phyloP scores from a whole-genome alignment of 2,797 vertebrate species.

The Remorina albescens region DNA sequence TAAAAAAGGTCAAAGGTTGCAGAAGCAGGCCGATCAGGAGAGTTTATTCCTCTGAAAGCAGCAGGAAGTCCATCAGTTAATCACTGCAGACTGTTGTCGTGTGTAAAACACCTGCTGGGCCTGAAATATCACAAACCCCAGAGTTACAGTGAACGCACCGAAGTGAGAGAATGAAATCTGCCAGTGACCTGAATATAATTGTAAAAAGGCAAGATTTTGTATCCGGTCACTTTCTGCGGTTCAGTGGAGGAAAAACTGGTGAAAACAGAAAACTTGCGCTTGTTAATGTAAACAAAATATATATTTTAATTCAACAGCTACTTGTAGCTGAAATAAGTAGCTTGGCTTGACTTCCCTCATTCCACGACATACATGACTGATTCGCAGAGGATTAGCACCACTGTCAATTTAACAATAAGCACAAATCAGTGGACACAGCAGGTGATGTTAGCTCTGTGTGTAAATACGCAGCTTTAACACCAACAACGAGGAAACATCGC shows the following conservation, averaged over 20 bases:
- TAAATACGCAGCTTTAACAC: not conserved
- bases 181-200: not conserved
- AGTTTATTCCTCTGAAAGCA: not conserved
- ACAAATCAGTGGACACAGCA: not conserved
- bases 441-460: not conserved
- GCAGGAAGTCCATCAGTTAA: slow-evolving; percentile 17
- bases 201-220: slow-evolving; percentile 1
- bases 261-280: not conserved
- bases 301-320: not conserved
- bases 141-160: not conserved
- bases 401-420: not conserved
- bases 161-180: slow-evolving; percentile 29
- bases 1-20: slow-evolving; percentile 1
- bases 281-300: not conserved
- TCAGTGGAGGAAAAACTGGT: not conserved
- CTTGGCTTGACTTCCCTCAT: not conserved
- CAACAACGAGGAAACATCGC: not conserved
- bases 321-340: not conserved
- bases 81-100: not conserved
- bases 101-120: slow-evolving; percentile 28
- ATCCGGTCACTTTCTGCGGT: not conserved
- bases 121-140: slow-evolving; percentile 13
- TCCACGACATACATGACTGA: not conserved
- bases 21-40: not conserved
- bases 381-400: not conserved